Evolutionary conservation across 1,140 invertebrate genomes (phyloP), one percentile per base, ranked within the genome.

Genomic region (Drosophila melanica): DNA sequence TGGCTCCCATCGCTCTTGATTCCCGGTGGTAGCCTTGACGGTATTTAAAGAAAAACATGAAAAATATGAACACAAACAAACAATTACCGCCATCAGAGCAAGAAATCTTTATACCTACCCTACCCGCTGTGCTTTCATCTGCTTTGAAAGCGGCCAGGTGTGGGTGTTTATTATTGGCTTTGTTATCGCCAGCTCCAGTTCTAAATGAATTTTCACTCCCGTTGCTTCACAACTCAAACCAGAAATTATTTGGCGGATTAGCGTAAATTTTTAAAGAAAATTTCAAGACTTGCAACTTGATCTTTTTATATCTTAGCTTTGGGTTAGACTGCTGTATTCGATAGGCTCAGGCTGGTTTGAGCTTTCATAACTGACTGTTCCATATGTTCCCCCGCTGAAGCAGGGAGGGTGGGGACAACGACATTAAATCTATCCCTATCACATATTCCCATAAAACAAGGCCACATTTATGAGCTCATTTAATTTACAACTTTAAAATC

Each of bases 11-110:
- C 35, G 55, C 16, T 23, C 5, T 16, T 23, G 39, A 0, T 12
- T 6, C 23, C 8, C 8, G 8, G 48, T 18, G n/a, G 63, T 72
- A 16, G 55, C 64, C 70, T 54, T 47, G 64, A 65, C 48, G 60
- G 54, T 68, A 60, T 73, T 59, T 59, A 20, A 39, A 59, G 23
- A 67, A 53, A 64, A 65, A 44, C 60, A 63, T 30, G 16, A 39
- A 51, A 67, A 72, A 72, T 72, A 72, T 67, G 63, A 67, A 59
- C 65, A 51, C 63, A 72, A 72, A 67, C 54, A 72, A 72, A 53
- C 69, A 72, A 72, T 72, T 54, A 67, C 39, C 69, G 23, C 41
- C 68, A 70, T 47, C 30, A 50, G 35, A 37, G 27, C 60, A 55
- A 55, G 14, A 42, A 37, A 30, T n/a, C 1, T 35, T 27, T 41